A percentile compares a stretch with the other conserved stretches of the same genome.
These are phyloP conservation scores for Xiphorhynchus erythropygius DNA, from an alignment of 2,797 vertebrate species.

Conservation along the genomic window DNA sequence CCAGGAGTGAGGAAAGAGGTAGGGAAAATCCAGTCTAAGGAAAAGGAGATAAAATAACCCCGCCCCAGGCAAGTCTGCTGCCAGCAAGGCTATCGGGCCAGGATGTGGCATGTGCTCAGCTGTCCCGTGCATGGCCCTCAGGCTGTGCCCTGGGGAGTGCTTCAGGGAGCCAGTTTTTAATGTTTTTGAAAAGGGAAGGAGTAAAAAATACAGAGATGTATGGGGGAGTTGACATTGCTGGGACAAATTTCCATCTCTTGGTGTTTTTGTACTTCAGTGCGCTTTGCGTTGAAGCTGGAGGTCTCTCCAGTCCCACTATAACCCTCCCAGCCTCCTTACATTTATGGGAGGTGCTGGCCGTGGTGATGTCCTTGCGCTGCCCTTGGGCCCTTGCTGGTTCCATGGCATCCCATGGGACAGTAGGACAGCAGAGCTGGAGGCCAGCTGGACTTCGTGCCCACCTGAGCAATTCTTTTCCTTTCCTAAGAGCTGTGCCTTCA, in stretches of 20 bases:
- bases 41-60: not conserved
- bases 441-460: not conserved
- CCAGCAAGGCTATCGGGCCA: not conserved
- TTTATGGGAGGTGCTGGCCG: not conserved
- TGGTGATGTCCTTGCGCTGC: not conserved
- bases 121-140: fast-evolving
- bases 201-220: not conserved
- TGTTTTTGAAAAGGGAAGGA: not conserved
- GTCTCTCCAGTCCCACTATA: fast-evolving
- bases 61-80: not conserved
- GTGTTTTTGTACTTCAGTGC: not conserved
- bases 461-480: not conserved
- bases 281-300: not conserved
- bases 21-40: not conserved
- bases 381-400: not conserved
- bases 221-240: not conserved
- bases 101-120: fast-evolving
- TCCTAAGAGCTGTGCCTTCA: fast-evolving
- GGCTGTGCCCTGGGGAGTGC: not conserved
- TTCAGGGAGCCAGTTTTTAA: not conserved
- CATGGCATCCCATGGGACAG: fast-evolving
- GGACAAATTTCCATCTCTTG: not conserved
- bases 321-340: not conserved
- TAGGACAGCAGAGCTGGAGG: not conserved
- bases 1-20: not conserved